Conservation (phyloP, 2,113 vertebrate genomes). For the Parotia lawesii region DNA sequence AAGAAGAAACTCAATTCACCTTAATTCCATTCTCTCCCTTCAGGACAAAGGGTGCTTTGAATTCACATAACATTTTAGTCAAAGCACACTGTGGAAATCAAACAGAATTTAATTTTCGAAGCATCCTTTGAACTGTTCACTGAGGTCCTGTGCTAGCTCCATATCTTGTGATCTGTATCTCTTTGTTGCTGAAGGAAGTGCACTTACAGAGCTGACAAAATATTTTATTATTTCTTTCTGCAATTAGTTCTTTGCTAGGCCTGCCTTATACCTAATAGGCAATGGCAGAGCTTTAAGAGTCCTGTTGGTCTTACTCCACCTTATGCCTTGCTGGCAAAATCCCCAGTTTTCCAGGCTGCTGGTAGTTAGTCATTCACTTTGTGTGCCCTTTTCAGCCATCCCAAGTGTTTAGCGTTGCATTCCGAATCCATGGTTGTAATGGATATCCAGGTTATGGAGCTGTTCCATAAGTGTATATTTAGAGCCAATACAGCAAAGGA, state of each 20-base stretch:
- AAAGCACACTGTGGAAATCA: background rate
- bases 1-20: background rate
- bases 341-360: background rate
- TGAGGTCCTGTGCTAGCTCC: background rate
- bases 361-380: background rate
- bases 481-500: background rate
- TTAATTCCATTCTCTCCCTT: background rate
- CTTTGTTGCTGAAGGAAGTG: background rate
- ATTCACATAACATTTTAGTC: background rate
- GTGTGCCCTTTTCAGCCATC: conserved; percentile 1
- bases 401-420: background rate
- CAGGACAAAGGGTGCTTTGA: background rate
- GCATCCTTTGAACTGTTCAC: background rate
- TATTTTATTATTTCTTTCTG: background rate
- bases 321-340: background rate
- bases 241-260: background rate
- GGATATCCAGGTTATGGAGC: background rate
- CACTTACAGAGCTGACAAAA: background rate
- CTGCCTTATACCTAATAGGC: background rate
- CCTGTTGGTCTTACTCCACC: background rate
- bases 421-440: background rate
- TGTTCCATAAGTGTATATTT: background rate
- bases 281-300: background rate
- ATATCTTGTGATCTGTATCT: background rate
- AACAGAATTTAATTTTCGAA: background rate